These are phyloP conservation scores for Hormaphis cornu DNA, from an alignment of 1,140 invertebrate species.

Conservation along the genomic window DNA sequence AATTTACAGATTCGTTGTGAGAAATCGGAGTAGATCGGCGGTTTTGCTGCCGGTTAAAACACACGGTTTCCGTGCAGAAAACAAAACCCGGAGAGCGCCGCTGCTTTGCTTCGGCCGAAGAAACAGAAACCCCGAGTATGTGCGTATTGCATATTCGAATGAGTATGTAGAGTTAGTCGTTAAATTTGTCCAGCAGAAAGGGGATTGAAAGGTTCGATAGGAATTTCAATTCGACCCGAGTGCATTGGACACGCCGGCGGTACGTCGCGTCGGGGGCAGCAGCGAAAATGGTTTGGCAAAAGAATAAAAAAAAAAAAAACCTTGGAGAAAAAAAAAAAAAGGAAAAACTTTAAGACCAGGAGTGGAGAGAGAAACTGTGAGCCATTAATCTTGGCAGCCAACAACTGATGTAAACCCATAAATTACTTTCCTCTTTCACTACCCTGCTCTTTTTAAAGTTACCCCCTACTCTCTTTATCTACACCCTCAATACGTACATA, in stretches of 20 bases:
- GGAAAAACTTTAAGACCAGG: constrained; percentile 22
- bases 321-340: constrained; percentile 12
- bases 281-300: constrained; percentile 10
- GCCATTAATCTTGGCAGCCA: constrained; percentile 26
- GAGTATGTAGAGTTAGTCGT: not conserved
- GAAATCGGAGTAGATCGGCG: too few relatives aligned
- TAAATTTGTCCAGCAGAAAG: constrained; percentile 21
- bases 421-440: constrained; percentile 23
- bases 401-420: constrained; percentile 27
- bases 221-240: constrained; percentile 22
- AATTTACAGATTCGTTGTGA: too few relatives aligned
- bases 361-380: constrained; percentile 11
- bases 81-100: too few relatives aligned
- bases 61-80: too few relatives aligned
- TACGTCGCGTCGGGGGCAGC: constrained; percentile 16
- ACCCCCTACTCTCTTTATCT: constrained; percentile 3
- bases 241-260: constrained; percentile 12
- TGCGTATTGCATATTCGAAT: constrained; percentile 5
- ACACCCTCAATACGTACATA: not conserved
- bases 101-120: not conserved
- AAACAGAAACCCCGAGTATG: too few relatives aligned
- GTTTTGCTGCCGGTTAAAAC: too few relatives aligned
- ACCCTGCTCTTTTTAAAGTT: constrained; percentile 24
- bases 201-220: constrained; percentile 27
- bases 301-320: constrained; percentile 16